phyloP scores from a whole-genome alignment of 2,797 vertebrate genomes.

The Enteromius paludinosus region DNA sequence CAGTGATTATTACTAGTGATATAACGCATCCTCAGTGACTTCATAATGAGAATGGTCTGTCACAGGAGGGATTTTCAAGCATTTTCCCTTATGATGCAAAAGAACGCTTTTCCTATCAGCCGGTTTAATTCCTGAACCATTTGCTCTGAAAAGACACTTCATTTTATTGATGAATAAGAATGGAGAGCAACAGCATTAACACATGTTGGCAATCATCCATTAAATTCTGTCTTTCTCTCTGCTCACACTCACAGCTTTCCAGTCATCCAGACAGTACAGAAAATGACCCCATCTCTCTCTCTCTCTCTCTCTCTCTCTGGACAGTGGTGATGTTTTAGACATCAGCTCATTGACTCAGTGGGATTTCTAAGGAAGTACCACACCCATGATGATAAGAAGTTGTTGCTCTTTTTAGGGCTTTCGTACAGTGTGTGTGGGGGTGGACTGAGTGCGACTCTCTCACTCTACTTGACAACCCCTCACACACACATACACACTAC shows the following conservation, averaged over 20 bases:
- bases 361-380: slow-evolving; percentile 61
- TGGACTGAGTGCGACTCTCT: slow-evolving; percentile 3
- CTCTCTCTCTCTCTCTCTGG: slow-evolving; percentile 55
- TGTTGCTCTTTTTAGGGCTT: slow-evolving; percentile 12
- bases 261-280: slow-evolving; percentile 1
- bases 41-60: background rate
- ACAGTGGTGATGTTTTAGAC: slow-evolving; percentile 41
- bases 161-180: slow-evolving; percentile 21
- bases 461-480: slow-evolving; percentile 13
- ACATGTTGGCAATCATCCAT: slow-evolving; percentile 34
- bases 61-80: background rate
- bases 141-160: background rate
- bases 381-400: slow-evolving; percentile 56
- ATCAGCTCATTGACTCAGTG: slow-evolving; percentile 52
- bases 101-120: slow-evolving; percentile 1
- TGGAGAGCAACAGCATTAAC: slow-evolving; percentile 14
- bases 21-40: background rate
- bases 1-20: background rate
- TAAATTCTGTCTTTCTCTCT: slow-evolving; percentile 39
- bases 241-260: slow-evolving; percentile 39
- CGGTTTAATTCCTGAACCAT: slow-evolving; percentile 14
- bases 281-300: slow-evolving; percentile 51
- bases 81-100: background rate
- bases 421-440: slow-evolving; percentile 7
- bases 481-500: background rate